Percentiles rank a stretch among this genome's conserved stretches.
Evolutionary conservation across 2,113 vertebrate genomes (phyloP).

Genomic region (Perccottus glenii): DNA sequence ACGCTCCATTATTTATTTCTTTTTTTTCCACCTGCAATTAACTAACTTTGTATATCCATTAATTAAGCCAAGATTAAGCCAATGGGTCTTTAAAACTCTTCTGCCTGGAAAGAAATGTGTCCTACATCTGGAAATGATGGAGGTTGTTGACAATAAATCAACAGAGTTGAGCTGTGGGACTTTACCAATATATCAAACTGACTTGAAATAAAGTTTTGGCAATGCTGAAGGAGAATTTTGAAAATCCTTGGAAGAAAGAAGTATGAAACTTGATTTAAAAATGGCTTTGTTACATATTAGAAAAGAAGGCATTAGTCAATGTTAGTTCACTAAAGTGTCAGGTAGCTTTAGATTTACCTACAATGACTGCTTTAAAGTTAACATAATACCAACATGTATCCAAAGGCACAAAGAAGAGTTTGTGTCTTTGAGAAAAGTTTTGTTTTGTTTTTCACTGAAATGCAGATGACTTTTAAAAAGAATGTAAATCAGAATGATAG

Average conservation of each 20-base stretch:
- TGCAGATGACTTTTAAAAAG: neutral
- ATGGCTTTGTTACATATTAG: neutral
- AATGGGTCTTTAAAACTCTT: neutral
- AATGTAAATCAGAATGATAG: slow-evolving; percentile 18
- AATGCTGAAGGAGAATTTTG: neutral
- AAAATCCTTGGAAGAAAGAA: neutral
- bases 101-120: neutral
- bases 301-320: slow-evolving; percentile 5
- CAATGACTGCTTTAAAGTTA: neutral
- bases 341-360: neutral
- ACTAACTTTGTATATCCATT: neutral
- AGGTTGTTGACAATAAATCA: neutral
- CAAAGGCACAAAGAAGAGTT: too few species aligned
- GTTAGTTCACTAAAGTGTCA: neutral
- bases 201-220: neutral
- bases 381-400: too few species aligned
- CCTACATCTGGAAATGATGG: slow-evolving; percentile 1
- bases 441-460: neutral
- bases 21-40: neutral
- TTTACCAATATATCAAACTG: neutral
- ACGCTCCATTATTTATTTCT: neutral
- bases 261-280: slow-evolving; percentile 9
- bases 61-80: neutral
- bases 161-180: neutral
- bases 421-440: too few species aligned